phyloP scores from a whole-genome alignment of 2,113 vertebrate species.

The Pteruthius melanotis region DNA sequence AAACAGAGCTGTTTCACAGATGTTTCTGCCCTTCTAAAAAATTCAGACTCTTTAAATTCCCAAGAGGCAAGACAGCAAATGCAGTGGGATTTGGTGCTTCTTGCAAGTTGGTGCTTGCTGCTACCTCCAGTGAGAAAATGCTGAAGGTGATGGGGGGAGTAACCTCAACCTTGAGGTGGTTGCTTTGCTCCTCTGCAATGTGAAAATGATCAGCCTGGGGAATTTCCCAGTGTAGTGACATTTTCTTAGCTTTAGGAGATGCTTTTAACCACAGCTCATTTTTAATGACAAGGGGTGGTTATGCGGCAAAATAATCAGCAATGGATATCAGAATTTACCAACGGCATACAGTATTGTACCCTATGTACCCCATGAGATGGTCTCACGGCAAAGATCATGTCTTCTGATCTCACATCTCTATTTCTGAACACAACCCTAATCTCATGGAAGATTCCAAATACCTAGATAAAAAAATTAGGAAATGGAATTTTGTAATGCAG shows the following conservation, averaged over 20 bases:
- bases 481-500: neutral
- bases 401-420: neutral
- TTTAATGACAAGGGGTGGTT: neutral
- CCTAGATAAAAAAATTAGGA: neutral
- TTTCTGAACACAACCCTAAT: neutral
- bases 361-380: accelerated
- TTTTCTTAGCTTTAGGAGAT: neutral
- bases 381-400: neutral
- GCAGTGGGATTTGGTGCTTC: neutral
- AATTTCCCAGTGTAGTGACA: neutral
- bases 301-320: neutral
- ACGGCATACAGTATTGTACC: neutral
- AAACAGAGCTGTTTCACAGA: neutral
- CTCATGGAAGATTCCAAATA: neutral
- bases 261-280: neutral
- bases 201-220: neutral
- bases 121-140: neutral
- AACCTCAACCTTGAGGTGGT: neutral
- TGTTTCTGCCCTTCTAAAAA: neutral
- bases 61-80: neutral
- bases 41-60: accelerated
- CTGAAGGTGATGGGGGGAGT: neutral
- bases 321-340: neutral
- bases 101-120: neutral
- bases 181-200: neutral